These are phyloP conservation scores for Scaptomyza cyrtandrae DNA, from an alignment of 2,888 invertebrate genomes.

Conservation along the genomic window DNA sequence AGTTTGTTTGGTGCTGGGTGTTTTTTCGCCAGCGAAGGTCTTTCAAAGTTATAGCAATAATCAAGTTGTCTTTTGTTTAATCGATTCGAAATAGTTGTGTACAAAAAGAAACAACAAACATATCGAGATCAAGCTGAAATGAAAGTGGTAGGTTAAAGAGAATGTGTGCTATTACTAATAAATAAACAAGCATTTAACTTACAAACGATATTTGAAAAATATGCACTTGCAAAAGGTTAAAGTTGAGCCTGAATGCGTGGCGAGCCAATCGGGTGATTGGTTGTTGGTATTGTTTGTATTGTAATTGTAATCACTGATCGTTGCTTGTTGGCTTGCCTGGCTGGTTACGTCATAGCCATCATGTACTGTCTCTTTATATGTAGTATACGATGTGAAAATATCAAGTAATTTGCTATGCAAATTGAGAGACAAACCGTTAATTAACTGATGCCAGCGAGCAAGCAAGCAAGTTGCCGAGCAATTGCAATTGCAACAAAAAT, in stretches of 20 bases:
- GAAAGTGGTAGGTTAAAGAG: conserved; percentile 73
- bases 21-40: conserved; percentile 72
- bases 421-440: conserved; percentile 77
- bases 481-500: conserved; percentile 50
- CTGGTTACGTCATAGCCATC: conserved; percentile 63
- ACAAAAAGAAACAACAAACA: conserved; percentile 35
- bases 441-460: conserved; percentile 48
- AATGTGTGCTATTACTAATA: conserved; percentile 40
- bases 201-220: conserved; percentile 2
- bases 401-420: conserved; percentile 81
- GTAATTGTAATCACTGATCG: conserved; percentile 29
- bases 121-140: conserved; percentile 47
- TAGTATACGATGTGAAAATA: conserved; percentile 61
- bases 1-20: conserved; percentile 62
- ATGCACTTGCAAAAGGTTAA: conserved; percentile 60
- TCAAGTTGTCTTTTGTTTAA: conserved; percentile 43
- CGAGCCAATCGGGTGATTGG: conserved; percentile 38
- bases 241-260: conserved; percentile 64
- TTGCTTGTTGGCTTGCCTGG: conserved; percentile 9
- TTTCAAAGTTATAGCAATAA: conserved; percentile 57
- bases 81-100: conserved; percentile 60
- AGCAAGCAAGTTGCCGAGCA: conserved; percentile 26
- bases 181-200: conserved; percentile 5
- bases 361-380: conserved; percentile 5
- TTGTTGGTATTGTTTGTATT: conserved; percentile 11